Percentiles rank a stretch among this genome's conserved stretches.
Evolutionary conservation across 2,113 vertebrate species (phyloP).

Genomic region (Ictalurus furcatus): DNA sequence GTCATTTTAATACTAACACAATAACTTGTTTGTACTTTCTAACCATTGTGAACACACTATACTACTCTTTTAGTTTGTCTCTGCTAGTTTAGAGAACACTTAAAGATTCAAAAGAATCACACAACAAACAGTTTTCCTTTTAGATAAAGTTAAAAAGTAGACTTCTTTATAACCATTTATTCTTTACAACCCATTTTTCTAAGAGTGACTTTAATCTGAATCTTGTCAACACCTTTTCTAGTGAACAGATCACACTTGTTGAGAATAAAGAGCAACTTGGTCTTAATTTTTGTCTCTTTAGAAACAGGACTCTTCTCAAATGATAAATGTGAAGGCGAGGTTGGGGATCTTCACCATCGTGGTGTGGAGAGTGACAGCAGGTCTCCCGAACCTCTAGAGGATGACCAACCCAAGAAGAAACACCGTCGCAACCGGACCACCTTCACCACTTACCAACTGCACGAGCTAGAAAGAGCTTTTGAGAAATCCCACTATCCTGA

Average conservation of each 20-base stretch:
- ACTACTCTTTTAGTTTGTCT: not conserved
- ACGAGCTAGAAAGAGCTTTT: constrained; percentile 87
- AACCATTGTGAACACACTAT: not conserved
- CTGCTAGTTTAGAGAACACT: not conserved
- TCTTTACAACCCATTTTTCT: not conserved
- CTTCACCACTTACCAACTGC: constrained; percentile 91
- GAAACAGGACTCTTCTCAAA: constrained; percentile 76
- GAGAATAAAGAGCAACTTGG: not conserved
- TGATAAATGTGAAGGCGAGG: constrained; percentile 77
- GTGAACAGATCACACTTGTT: not conserved
- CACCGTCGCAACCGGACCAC: constrained; percentile 87
- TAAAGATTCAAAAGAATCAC: not conserved
- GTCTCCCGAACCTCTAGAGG: constrained; percentile 70
- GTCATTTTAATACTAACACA: not conserved
- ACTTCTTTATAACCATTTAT: not conserved
- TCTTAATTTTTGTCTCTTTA: constrained; percentile 35
- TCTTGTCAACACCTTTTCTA: not conserved
- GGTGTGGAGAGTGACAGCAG: constrained; percentile 58
- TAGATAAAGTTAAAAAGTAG: not conserved
- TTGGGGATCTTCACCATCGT: constrained; percentile 68
- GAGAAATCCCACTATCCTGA: constrained; percentile 93
- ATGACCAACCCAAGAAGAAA: constrained; percentile 86
- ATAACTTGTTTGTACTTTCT: not conserved
- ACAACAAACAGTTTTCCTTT: not conserved
- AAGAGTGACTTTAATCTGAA: not conserved